Evolutionary conservation across 2,113 vertebrate species (phyloP).

Genomic region (Xiphophorus maculatus): DNA sequence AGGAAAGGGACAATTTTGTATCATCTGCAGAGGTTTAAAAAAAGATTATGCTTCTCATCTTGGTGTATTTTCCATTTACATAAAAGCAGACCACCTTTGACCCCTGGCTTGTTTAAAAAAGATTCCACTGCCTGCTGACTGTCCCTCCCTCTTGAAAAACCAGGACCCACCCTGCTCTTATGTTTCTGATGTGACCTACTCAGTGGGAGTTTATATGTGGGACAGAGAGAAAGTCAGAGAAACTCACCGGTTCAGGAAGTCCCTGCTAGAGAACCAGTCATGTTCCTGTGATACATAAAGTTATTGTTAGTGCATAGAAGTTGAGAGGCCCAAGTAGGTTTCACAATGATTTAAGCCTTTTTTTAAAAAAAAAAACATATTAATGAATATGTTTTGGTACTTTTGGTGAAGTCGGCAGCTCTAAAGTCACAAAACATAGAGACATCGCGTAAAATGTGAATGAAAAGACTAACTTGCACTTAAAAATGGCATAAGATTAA

Average conservation of each 20-base stretch:
- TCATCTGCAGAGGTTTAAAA: neutral
- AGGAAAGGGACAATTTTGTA: neutral
- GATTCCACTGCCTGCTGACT: conserved; percentile 43
- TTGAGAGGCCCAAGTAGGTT: neutral
- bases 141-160: conserved; percentile 44
- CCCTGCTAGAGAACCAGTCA: conserved; percentile 78
- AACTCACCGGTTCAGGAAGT: conserved; percentile 81
- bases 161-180: conserved; percentile 34
- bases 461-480: too few relatives aligned
- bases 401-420: neutral
- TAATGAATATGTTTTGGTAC: neutral
- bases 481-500: too few relatives aligned
- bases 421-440: too few relatives aligned
- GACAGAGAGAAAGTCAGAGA: neutral
- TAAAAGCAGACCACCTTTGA: conserved; percentile 47
- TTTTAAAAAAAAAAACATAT: neutral
- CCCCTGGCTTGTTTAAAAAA: conserved; percentile 25
- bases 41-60: accelerated
- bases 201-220: neutral
- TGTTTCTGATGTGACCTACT: conserved; percentile 30
- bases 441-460: too few relatives aligned
- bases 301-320: conserved; percentile 53
- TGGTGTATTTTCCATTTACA: conserved; percentile 31
- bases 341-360: neutral
- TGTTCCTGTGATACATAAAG: conserved; percentile 80